Percentiles rank a stretch among this genome's conserved stretches.
phyloP scores from a whole-genome alignment of 2,113 vertebrate genomes.

The Odocoileus virginianus region DNA sequence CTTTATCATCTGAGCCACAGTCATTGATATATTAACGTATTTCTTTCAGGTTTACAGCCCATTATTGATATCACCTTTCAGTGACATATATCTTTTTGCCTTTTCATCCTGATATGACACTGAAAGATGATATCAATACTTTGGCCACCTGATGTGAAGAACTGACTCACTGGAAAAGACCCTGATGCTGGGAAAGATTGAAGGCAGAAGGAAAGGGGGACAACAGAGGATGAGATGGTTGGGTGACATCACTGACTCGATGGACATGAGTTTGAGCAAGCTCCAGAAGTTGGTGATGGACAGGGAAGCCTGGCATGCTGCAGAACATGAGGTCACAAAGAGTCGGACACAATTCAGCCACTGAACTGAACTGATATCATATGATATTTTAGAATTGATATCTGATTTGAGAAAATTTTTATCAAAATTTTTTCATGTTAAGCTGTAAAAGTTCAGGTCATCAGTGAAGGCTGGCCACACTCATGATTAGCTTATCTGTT shows the following conservation, averaged over 20 bases:
- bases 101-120: background rate
- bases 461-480: background rate
- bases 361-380: background rate
- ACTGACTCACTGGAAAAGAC: background rate
- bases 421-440: background rate
- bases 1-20: too few species aligned
- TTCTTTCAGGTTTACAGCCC: background rate
- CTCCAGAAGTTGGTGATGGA: background rate
- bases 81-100: background rate
- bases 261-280: background rate
- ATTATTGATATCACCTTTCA: background rate
- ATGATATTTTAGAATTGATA: background rate
- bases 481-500: background rate
- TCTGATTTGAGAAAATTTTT: background rate
- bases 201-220: background rate
- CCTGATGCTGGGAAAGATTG: background rate
- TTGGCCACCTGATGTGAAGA: background rate
- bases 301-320: background rate
- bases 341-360: background rate
- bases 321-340: background rate
- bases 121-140: background rate
- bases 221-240: background rate
- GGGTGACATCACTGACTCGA: background rate
- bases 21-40: background rate
- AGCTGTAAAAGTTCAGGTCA: background rate